Evolutionary conservation across 2,888 invertebrate genomes (phyloP), one percentile per base, ranked within the genome.

Genomic region (Coelopa pilipes): DNA sequence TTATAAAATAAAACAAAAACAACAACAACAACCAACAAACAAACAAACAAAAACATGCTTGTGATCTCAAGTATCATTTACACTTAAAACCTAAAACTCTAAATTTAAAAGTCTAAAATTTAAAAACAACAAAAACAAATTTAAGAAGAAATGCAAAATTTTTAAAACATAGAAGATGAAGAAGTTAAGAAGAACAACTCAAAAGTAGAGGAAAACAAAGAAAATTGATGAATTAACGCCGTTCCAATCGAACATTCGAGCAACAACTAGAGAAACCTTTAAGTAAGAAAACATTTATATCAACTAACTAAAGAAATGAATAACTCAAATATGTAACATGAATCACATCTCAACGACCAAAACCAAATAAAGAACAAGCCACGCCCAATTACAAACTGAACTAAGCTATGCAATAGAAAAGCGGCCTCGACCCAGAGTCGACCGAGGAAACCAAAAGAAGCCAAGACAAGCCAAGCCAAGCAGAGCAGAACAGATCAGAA

Each of bases 41-140:
- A 34, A 34, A 68, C 70, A 71, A 71, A 76, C 75, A 78, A 76
- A 72, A 79, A 83, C 76, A 80, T 84, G 85, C 85, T 84, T 84
- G 84, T 84, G 84, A 84, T 84, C 84, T 84, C 84, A 84, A 84
- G 80, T 82, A 82, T 81, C 71, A 71, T 71, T 71, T 71, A 71
- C 71, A 67, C 15, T 60, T 59, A n/a, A 70, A 49, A 70, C 21
- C n/a, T 49, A 60, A 70, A 59, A 69, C 21, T 46, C 21, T 45
- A 24, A 69, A 69, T 45, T 57, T n/a, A 69, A 55, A 63, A 65
- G 63, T 55, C 12, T 53, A 63, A 65, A 71, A 45, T 12, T 47
- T 34, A 66, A 66, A 60, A 34, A 62, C 50, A 9, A 24, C 46
- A 59, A 60, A 60, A 60, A 21, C n/a, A n/a, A 67, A 19, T 63